Base-by-base conservation (phyloP, 2,113 vertebrate genomes). In the Menidia beryllina region DNA sequence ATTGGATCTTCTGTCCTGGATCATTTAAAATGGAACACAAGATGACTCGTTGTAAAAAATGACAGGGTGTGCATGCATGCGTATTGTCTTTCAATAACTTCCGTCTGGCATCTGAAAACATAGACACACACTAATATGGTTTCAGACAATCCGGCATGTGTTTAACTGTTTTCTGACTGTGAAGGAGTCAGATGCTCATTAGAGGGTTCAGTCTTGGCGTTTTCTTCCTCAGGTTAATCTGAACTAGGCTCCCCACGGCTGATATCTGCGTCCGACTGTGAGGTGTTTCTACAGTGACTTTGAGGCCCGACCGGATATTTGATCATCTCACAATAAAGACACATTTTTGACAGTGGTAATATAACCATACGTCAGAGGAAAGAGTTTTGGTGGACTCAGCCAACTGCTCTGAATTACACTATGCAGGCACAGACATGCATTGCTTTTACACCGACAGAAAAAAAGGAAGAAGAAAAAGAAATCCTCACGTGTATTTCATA, bases 361-460 rank as follows among this genome's bases (percentile, higher is more conserved):
- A 39, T 72, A 67, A 75, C 69, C 76, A 63, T 55, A 64, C 25
- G 72, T 77, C 41, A 48, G 57, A 49, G 24, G 57, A 26, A 41
- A 59, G 56, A 55, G 91, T 86, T 34, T 89, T 91, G 69, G 82
- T 49, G 49, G 64, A 63, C 92, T 91, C 92, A 91, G 69, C 83
- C 92, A 93, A 92, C 90, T 93, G 92, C 93, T 93, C 88, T 7
- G n/a, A 85, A 75, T 80, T 91, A 86, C 91, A 85, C 72, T 89
- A 84, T 87, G 91, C 90, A 92, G 84, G 93, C 93, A 89, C 91
- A 91, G 91, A 92, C 94, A 95, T 95, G 94, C 94, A 89, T 93
- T 67, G 69, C 91, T 91, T 76, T 94, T 92, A 68, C 30, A 92
- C 91, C 93, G 91, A 90, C 30, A 34, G 93, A 23, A 90, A 63